Base-by-base conservation (phyloP, 2,888 invertebrate species). In the Philereme transversata region DNA sequence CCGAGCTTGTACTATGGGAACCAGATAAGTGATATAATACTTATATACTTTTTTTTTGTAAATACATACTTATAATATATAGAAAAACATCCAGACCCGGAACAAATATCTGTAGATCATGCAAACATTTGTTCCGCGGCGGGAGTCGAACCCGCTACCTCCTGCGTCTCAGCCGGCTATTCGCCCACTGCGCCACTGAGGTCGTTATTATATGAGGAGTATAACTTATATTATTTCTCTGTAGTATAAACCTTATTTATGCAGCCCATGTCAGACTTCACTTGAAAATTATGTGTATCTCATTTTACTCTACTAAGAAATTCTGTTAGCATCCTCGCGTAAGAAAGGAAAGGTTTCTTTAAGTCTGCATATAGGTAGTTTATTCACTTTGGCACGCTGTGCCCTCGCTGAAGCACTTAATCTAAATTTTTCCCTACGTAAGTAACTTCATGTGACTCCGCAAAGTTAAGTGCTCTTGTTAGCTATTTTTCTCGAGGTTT, bases 321-420 rank as follows among this genome's bases (percentile, higher is more conserved):
- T 43, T 43, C n/a, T 45, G 22, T 45, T 22, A 22, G 11, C 45
- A 45, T 10, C 22, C 22, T 45, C 4, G 22, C 2, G 45, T 22
- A 45, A 22, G n/a, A 45, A n/a, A 7, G 3, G 22, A 22, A 22
- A 11, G 22, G 22, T 45, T 11, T 11, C 22, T 7, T 45, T 22
- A 6, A 34, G 22, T 5, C 34, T 11, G 45, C 22, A 52, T 45
- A 9, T 11, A 45, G 11, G 11, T 67, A 56, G 55, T 63, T 64
- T 59, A 67, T 62, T 64, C 62, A 62, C 64, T 59, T 65, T 62
- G 60, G 53, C 53, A 50, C 51, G 52, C 59, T 50, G 41, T 43
- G 56, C 47, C 52, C 50, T 59, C 46, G 56, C 38, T 51, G 51
- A 51, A 50, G 55, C 54, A 60, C 60, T 65, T 65, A 63, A 67